These are phyloP conservation scores for Ashinkailepas kermadecensis DNA, from an alignment of 2,888 invertebrate genomes.

Conservation along the genomic window DNA sequence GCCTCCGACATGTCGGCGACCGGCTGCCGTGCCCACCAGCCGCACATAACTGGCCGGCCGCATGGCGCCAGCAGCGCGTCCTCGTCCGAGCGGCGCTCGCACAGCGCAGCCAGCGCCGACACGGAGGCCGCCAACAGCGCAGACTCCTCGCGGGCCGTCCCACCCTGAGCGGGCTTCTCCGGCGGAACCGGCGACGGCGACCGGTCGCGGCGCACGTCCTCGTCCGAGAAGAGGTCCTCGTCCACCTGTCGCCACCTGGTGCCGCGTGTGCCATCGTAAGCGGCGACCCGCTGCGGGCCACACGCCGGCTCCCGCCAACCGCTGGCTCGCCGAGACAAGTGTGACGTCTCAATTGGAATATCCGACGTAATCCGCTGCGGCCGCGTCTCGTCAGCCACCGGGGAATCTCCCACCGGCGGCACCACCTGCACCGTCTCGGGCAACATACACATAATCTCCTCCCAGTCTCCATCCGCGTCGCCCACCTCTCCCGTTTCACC, in stretches of 20 bases:
- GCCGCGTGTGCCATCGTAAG: neutral
- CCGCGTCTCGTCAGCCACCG: neutral
- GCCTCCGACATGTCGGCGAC: neutral
- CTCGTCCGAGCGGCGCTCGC: neutral
- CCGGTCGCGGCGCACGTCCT: slow-evolving; percentile 2
- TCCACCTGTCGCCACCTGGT: neutral
- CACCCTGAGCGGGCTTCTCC: neutral
- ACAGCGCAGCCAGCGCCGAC: neutral
- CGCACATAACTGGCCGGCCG: neutral
- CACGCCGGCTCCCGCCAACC: neutral
- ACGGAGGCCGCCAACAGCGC: neutral
- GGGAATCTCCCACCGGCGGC: too few relatives aligned
- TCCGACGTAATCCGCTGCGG: neutral
- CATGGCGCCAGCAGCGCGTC: neutral
- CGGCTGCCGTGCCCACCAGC: neutral
- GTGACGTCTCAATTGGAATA: neutral
- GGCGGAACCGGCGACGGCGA: neutral
- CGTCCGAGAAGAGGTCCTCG: slow-evolving; percentile 4
- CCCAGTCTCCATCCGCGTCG: neutral
- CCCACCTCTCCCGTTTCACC: neutral
- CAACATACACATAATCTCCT: too few relatives aligned
- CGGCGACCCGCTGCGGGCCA: neutral
- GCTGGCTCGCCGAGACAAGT: neutral
- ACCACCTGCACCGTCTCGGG: too few relatives aligned
- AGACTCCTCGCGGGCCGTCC: neutral